A percentile compares a stretch with the other conserved stretches of the same genome.
Evolutionary conservation across 1,140 invertebrate genomes (phyloP).

Genomic region (Olivierus martensii): DNA sequence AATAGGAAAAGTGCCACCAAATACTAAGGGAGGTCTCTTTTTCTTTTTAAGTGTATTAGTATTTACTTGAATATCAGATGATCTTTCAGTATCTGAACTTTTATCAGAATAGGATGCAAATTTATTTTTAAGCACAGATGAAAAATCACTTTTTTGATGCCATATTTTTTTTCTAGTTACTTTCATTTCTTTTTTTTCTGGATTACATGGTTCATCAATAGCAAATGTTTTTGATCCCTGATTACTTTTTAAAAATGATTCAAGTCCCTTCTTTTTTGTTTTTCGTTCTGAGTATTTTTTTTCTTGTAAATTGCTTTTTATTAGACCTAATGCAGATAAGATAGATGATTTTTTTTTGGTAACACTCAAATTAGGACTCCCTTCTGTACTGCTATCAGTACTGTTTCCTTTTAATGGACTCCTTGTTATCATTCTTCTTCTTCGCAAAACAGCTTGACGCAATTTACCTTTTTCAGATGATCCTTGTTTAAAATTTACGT

Average conservation of each 20-base stretch:
- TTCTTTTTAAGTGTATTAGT: background rate
- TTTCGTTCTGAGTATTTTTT: background rate
- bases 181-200: background rate
- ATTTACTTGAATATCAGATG: too few relatives aligned
- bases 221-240: slow-evolving; percentile 10
- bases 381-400: slow-evolving; percentile 11
- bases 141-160: too few relatives aligned
- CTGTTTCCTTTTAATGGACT: background rate
- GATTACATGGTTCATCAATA: slow-evolving; percentile 9
- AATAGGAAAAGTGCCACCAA: slow-evolving; percentile 53
- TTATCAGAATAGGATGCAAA: too few relatives aligned
- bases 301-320: background rate
- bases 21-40: slow-evolving; percentile 45
- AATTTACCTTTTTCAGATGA: background rate
- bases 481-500: too few relatives aligned
- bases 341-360: slow-evolving; percentile 5
- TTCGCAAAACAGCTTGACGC: background rate
- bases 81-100: too few relatives aligned
- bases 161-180: slow-evolving; percentile 6
- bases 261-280: slow-evolving; percentile 8
- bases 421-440: slow-evolving; percentile 5
- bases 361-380: slow-evolving; percentile 7
- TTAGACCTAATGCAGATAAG: background rate
- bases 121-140: too few relatives aligned
- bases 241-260: slow-evolving; percentile 5